Conservation (phyloP, 2,888 invertebrate genomes). For the Lycophotia porphyrea region DNA sequence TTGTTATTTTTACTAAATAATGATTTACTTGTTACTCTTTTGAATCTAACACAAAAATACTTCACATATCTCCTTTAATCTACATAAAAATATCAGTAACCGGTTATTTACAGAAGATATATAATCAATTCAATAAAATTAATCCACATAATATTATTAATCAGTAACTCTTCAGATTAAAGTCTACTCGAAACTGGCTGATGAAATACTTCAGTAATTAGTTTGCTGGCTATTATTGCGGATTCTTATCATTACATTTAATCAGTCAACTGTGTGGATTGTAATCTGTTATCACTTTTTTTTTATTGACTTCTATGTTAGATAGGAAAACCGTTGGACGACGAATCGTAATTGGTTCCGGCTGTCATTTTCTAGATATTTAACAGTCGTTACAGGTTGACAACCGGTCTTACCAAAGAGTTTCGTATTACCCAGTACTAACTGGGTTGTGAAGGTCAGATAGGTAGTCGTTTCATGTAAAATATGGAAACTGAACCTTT, state of each 20-base stretch:
- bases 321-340: background rate
- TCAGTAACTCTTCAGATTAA: constrained; percentile 21
- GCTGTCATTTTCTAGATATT: too few relatives aligned
- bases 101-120: background rate
- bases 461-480: too few relatives aligned
- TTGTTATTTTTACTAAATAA: background rate
- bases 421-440: too few relatives aligned
- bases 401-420: too few relatives aligned
- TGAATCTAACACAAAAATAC: background rate
- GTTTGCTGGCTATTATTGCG: constrained; percentile 11
- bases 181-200: background rate
- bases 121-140: constrained; percentile 7
- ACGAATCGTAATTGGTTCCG: background rate
- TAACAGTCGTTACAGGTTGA: too few relatives aligned
- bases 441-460: too few relatives aligned
- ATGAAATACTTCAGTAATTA: constrained; percentile 41
- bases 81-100: background rate
- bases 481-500: too few relatives aligned
- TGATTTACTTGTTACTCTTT: background rate
- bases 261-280: constrained; percentile 21
- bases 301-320: background rate
- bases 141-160: constrained; percentile 9
- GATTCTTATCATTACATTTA: constrained; percentile 33
- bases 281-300: constrained; percentile 33
- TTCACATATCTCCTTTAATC: background rate